A percentile compares a stretch with the other conserved stretches of the same genome.
These are phyloP conservation scores for Trissonchulus latispiculum DNA, from an alignment of 2,888 invertebrate species.

Conservation along the genomic window DNA sequence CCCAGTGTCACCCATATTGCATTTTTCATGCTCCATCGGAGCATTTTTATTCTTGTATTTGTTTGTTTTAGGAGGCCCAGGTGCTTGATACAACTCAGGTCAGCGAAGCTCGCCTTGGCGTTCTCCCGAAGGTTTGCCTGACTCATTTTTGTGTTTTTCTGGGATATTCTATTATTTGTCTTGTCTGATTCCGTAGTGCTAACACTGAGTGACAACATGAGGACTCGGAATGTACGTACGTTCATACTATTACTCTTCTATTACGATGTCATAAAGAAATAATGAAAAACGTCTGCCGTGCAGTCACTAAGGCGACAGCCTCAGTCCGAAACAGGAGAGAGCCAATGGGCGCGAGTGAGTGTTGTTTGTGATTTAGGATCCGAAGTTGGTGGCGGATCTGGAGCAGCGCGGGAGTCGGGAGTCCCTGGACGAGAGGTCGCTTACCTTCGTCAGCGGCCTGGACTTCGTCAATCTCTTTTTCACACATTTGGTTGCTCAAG, in stretches of 20 bases:
- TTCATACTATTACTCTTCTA: neutral
- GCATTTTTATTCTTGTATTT: no score
- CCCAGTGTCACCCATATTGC: no score
- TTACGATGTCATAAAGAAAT: neutral
- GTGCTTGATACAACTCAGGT: constrained; percentile 97
- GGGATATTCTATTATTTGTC: no score
- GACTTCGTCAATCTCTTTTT: constrained; percentile 98
- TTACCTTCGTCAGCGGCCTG: constrained; percentile 93
- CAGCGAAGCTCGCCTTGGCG: constrained; percentile 86
- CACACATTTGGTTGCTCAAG: constrained; percentile 88
- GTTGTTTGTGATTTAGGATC: constrained; percentile 58
- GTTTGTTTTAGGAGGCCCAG: constrained; percentile 76
- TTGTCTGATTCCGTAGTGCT: no score
- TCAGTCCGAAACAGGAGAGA: no score
- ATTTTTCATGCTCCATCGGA: no score
- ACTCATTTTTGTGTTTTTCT: neutral
- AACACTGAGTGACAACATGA: no score
- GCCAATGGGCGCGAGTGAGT: constrained; percentile 31
- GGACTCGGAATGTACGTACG: no score
- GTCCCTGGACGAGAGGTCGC: constrained; percentile 72
- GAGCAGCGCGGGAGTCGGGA: no score
- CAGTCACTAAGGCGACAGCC: no score
- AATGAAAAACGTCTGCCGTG: no score
- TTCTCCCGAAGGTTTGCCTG: constrained; percentile 69
- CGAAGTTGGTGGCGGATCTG: constrained; percentile 65